These are phyloP conservation scores for Pitangus sulphuratus DNA, from an alignment of 2,797 vertebrate genomes.

Conservation along the genomic window DNA sequence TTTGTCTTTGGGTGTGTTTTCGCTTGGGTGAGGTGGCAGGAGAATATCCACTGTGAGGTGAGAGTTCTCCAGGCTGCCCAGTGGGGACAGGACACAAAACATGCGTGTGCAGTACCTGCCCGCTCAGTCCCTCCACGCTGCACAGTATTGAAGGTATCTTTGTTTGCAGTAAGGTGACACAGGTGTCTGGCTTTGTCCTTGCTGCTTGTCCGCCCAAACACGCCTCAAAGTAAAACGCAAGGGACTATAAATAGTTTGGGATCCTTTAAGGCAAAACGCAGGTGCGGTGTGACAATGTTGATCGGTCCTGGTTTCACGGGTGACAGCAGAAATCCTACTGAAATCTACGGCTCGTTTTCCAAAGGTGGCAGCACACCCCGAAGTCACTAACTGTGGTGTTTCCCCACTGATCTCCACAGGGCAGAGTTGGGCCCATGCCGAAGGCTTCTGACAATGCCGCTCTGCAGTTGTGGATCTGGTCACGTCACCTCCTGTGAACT, in stretches of 20 bases:
- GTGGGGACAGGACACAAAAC: not conserved
- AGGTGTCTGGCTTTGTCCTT: not conserved
- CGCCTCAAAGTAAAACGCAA: not conserved
- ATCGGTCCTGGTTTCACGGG: not conserved
- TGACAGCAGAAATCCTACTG: not conserved
- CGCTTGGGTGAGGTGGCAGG: not conserved
- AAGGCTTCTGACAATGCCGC: not conserved
- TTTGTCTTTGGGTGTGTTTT: not conserved
- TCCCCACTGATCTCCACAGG: not conserved
- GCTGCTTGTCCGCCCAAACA: slow-evolving; percentile 32
- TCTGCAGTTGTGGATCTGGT: not conserved
- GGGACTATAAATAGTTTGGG: slow-evolving; percentile 12
- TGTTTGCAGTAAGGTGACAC: not conserved
- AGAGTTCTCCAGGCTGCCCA: not conserved
- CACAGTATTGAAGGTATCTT: not conserved
- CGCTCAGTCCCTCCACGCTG: not conserved
- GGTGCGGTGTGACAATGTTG: fast-evolving
- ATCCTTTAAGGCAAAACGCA: not conserved
- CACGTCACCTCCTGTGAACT: not conserved
- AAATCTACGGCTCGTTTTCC: not conserved
- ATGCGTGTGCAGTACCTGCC: fast-evolving
- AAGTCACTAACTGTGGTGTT: not conserved
- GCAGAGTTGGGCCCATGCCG: not conserved
- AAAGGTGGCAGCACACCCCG: not conserved
- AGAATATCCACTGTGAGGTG: not conserved